Evolutionary conservation across 2,888 invertebrate species (phyloP), one percentile per base, ranked within the genome.

Genomic region (Pristionchus japonicus): DNA sequence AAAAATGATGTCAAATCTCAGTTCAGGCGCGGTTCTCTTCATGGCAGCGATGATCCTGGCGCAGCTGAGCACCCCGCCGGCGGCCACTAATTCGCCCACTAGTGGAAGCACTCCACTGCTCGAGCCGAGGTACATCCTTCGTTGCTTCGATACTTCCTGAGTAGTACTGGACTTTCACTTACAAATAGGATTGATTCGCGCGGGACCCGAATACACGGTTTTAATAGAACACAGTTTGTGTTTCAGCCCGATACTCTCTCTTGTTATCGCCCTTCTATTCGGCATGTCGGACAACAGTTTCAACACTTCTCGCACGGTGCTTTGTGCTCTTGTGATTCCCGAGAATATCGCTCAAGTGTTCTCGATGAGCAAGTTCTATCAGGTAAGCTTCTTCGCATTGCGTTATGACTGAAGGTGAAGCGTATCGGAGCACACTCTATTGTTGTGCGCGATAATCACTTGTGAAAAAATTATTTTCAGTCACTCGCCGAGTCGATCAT

Each of bases 311-410:
- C 84, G 84, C 13, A 84, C 84, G 2, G 61, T 84, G 4, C n/a
- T 84, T 37, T 49, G 49, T 34, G 84, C 84, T 3, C 57, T 84
- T 1, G 84, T 57, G 1, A 40, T 84, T 15, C 84, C 84, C 11
- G 37, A 52, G 27, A 34, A 37, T 27, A 43, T 43, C 57, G 84
- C 84, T 9, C 84, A 84, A 34, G 49, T 37, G 6, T 84, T n/a
- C 37, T 84, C 84, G n/a, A 57, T 84, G 61, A 43, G 43, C 57
- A 84, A 84, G 57, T 84, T 84, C 61, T 84, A 57, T 34, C 84
- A 84, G 84, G 84, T 84, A 20, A 11, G 27, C 57, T 23, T n/a
- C n/a, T n/a, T n/a, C n/a, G n/a, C n/a, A n/a, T n/a, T n/a, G n/a
- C n/a, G n/a, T n/a, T n/a, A n/a, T n/a, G n/a, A n/a, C n/a, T n/a